phyloP scores from a whole-genome alignment of 2,888 invertebrate genomes.

The Erebia ligea region DNA sequence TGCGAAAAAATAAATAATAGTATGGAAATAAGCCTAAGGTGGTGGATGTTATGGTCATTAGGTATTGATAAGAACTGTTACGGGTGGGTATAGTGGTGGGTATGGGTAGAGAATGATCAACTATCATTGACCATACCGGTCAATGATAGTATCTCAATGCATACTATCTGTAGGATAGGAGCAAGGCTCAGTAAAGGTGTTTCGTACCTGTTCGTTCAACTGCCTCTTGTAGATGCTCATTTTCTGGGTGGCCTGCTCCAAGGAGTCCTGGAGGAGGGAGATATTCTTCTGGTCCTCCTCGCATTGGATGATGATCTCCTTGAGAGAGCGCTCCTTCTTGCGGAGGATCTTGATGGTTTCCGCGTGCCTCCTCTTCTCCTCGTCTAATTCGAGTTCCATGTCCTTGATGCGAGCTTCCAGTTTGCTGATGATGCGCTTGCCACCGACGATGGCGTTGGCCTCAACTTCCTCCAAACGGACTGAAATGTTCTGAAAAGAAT shows the following conservation, averaged over 20 bases:
- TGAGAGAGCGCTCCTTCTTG: constrained; percentile 98
- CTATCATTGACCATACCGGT: no score
- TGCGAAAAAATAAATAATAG: no score
- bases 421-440: constrained; percentile 98
- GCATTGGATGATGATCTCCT: constrained; percentile 97
- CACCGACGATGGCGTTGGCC: constrained; percentile 97
- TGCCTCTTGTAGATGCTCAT: constrained; percentile 97
- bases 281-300: constrained; percentile 99
- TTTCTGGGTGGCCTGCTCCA: constrained; percentile 94
- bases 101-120: no score
- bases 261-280: constrained; percentile 93
- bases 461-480: constrained; percentile 98
- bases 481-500: constrained; percentile 87
- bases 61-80: no score
- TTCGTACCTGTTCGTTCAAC: constrained; percentile 91
- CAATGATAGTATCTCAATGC: no score
- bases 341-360: constrained; percentile 98
- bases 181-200: background rate
- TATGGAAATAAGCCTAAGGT: no score
- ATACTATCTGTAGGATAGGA: no score
- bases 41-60: no score
- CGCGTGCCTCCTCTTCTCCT: constrained; percentile 98
- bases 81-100: no score
- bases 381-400: constrained; percentile 96
- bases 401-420: constrained; percentile 97